Conservation (phyloP, 2,113 vertebrate genomes). For the Sapajus apella region DNA sequence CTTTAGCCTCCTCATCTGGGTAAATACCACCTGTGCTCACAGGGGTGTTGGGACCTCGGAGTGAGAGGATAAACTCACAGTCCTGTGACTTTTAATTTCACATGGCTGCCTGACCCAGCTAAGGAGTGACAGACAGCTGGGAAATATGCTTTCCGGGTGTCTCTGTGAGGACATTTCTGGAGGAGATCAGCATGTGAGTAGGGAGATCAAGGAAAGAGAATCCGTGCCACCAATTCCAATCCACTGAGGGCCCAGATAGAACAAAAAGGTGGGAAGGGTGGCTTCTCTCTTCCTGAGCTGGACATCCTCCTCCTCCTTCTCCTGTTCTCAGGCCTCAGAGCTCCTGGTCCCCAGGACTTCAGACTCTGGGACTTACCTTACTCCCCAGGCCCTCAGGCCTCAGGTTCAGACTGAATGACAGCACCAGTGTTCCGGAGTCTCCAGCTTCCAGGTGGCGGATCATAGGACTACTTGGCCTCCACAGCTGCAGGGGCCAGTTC, state of each 20-base stretch:
- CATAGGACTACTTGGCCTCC: background rate
- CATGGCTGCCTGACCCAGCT: background rate
- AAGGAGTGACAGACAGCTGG: background rate
- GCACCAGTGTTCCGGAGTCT: background rate
- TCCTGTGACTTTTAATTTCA: accelerated
- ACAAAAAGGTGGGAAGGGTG: background rate
- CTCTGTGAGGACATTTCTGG: background rate
- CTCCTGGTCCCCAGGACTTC: background rate
- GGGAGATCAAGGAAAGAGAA: background rate
- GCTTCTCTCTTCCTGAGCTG: background rate
- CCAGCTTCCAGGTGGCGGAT: background rate
- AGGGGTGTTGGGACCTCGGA: accelerated
- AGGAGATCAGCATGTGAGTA: background rate
- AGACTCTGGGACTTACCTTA: background rate
- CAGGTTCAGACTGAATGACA: background rate
- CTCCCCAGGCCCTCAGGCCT: background rate
- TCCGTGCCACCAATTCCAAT: background rate
- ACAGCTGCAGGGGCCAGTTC: background rate
- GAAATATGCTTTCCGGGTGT: too few species aligned
- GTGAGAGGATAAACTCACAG: accelerated
- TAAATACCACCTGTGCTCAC: background rate
- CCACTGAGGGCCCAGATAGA: background rate
- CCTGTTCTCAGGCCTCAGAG: too few species aligned
- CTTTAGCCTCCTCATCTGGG: background rate
- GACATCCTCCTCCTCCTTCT: background rate